These are phyloP conservation scores for Solen grandis DNA, from an alignment of 1,140 invertebrate species.

Conservation along the genomic window DNA sequence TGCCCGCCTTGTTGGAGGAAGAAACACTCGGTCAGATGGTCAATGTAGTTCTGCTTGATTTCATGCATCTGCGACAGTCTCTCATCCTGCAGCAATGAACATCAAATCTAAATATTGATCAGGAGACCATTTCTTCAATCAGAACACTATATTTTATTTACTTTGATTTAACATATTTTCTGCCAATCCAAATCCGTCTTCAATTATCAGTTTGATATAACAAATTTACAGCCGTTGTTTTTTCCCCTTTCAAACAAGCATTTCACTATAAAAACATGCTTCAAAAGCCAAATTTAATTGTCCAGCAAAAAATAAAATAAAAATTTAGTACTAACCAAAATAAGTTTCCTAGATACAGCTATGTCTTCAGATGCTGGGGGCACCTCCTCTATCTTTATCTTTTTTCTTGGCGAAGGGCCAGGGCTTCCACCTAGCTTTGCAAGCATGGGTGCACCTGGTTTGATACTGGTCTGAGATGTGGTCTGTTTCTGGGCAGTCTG, in stretches of 20 bases:
- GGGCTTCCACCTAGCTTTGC: constrained; percentile 14
- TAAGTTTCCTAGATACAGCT: constrained; percentile 70
- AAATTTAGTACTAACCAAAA: constrained; percentile 59
- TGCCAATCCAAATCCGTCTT: neutral
- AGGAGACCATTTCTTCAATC: neutral
- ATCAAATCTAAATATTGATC: neutral
- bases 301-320: no score
- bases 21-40: constrained; percentile 91
- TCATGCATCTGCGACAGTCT: constrained; percentile 72
- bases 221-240: neutral
- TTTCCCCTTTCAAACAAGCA: neutral
- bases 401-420: constrained; percentile 77
- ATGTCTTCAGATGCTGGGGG: constrained; percentile 73
- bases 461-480: constrained; percentile 26
- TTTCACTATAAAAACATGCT: neutral
- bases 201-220: neutral
- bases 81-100: constrained; percentile 55
- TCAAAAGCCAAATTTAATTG: neutral
- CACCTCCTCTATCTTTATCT: constrained; percentile 79
- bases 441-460: neutral
- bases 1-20: constrained; percentile 92
- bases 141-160: neutral
- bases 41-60: constrained; percentile 86
- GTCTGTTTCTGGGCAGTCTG: constrained; percentile 43
- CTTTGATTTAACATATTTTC: neutral